Base-by-base conservation (phyloP, 2,888 invertebrate species). In the Mycalesis mineus region DNA sequence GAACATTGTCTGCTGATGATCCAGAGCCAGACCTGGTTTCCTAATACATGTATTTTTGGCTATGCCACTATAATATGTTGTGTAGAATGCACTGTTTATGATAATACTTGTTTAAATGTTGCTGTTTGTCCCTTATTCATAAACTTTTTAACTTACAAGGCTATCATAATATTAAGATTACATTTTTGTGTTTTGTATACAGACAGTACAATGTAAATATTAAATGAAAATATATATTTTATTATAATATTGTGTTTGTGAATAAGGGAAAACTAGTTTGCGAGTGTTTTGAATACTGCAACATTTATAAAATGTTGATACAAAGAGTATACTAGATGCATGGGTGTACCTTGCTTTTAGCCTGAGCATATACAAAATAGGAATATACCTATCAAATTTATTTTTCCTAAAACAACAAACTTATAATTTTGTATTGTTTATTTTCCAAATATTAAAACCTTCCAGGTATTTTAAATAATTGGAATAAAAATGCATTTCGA, bases 151-250 rank as follows among this genome's bases (percentile, higher is more conserved):
- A 29, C 40, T 51, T 14, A 50, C 8, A 40, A 47, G 40, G 47
- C 31, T 45, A 44, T 44, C 5, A 36, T 36, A 36, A 36, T 36
- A 51, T 13, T 33, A 47, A 42, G 15, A 17, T 11, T 47, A 47
- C 47, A 36, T 9, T 48, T 40, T 52, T 66, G 1, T 42, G 33
- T 52, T 42, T 15, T 65, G 71, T 70, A 73, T 62, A 71, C 69
- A 65, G 68, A 77, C 71, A 79, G 77, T 80, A 80, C 77, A 81
- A 80, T 84, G 84, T 87, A 84, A 79, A 84, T 84, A 85, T 76
- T 75, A 68, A 69, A 65, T 64, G 33, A 47, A 36, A 28, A 9
- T 48, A 55, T 68, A 29, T 73, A 74, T 73, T 74, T 72, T 73
- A 69, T 68, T 67, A 65, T 66, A n/a, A n/a, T n/a, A 68, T 68